A percentile compares a stretch with the other conserved stretches of the same genome.
Evolutionary conservation across 37 sponge, comb jelly and placozoan genomes (phyloP).

Genomic region (Aplysina aerophoba): DNA sequence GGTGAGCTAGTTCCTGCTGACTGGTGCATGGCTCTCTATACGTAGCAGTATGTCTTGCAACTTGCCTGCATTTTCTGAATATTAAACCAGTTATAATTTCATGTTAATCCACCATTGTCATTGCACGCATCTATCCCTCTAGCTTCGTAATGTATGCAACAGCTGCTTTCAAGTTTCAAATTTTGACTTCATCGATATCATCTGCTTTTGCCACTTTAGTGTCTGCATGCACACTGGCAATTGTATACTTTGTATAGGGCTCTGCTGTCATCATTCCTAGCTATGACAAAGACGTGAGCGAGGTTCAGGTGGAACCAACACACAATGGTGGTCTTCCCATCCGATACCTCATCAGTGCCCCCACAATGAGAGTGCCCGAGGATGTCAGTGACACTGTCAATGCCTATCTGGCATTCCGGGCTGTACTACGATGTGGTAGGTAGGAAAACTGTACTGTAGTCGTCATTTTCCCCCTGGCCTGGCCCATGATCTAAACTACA

Average conservation of each 20-base stretch:
- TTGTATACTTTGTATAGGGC: constrained; percentile 55
- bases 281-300: constrained; percentile 40
- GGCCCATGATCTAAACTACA: no score
- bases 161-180: no score
- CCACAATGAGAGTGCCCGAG: constrained; percentile 81
- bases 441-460: background rate
- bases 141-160: no score
- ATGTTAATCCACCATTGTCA: no score
- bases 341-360: constrained; percentile 77
- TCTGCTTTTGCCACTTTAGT: no score
- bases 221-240: no score
- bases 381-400: constrained; percentile 72
- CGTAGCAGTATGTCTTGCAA: no score
- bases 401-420: constrained; percentile 80
- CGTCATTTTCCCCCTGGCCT: background rate
- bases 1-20: constrained; percentile 18
- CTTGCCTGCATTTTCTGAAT: no score
- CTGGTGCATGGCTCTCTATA: no score
- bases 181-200: no score
- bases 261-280: constrained; percentile 71
- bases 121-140: no score
- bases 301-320: background rate
- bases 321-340: constrained; percentile 65
- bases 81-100: no score
- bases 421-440: constrained; percentile 63